Percentiles rank a stretch among this genome's conserved stretches.
These are phyloP conservation scores for Chironomus riparius DNA, from an alignment of 2,888 invertebrate genomes.

Conservation along the genomic window DNA sequence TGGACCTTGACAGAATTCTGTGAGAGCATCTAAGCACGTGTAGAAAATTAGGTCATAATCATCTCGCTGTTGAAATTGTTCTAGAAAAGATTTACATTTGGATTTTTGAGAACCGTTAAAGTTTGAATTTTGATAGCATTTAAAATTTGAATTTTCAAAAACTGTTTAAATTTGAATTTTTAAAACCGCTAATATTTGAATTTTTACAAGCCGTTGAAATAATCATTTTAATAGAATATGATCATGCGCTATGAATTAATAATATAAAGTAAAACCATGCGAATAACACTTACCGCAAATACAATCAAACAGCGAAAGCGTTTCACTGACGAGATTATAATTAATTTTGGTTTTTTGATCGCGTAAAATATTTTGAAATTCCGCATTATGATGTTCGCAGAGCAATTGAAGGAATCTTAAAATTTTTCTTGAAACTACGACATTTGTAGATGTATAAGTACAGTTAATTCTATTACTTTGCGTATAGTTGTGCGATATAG, in stretches of 20 bases:
- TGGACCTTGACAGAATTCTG: slow-evolving; percentile 96
- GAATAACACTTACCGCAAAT: slow-evolving; percentile 68
- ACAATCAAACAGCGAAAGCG: slow-evolving; percentile 95
- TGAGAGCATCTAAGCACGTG: slow-evolving; percentile 94
- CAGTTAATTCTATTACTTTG: slow-evolving; percentile 29
- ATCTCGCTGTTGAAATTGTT: slow-evolving; percentile 98
- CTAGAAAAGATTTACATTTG: background rate
- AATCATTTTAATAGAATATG: too few relatives aligned
- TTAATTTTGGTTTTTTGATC: slow-evolving; percentile 95
- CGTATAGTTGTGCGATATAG: slow-evolving; percentile 41
- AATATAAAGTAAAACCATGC: background rate
- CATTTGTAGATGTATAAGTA: slow-evolving; percentile 46
- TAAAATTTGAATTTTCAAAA: too few relatives aligned
- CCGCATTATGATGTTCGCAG: slow-evolving; percentile 97
- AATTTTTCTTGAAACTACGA: slow-evolving; percentile 90
- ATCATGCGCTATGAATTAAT: background rate
- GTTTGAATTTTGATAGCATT: too few relatives aligned
- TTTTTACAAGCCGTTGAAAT: too few relatives aligned
- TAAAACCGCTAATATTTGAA: too few relatives aligned
- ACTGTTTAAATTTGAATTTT: too few relatives aligned
- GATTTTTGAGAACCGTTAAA: too few relatives aligned
- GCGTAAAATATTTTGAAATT: slow-evolving; percentile 84
- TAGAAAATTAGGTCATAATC: slow-evolving; percentile 92
- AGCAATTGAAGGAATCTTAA: slow-evolving; percentile 90
- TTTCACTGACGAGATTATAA: slow-evolving; percentile 95